Conservation (phyloP, 2,797 vertebrate species). For the Leptodactylus fallax region DNA sequence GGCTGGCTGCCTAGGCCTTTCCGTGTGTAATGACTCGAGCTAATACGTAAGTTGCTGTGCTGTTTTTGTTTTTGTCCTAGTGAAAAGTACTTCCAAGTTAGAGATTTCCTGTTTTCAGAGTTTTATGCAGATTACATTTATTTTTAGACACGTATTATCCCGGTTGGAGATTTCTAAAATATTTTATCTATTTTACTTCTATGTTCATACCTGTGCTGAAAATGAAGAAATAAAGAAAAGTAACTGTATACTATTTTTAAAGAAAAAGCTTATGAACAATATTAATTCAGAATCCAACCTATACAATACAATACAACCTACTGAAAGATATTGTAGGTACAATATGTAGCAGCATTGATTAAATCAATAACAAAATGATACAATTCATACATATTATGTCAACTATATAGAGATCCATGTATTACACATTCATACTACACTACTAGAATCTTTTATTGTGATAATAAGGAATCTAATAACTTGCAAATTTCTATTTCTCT, state of each 20-base stretch:
- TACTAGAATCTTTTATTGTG: background rate
- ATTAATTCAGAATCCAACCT: too few relatives aligned
- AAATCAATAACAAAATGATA: too few relatives aligned
- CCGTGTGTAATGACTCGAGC: slow-evolving; percentile 22
- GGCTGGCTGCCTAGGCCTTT: slow-evolving; percentile 44
- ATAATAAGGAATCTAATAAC: background rate
- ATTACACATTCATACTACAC: too few relatives aligned
- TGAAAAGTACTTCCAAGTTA: slow-evolving; percentile 53
- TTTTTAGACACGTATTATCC: slow-evolving; percentile 55
- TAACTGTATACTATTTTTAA: too few relatives aligned
- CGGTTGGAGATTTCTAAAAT: slow-evolving; percentile 19
- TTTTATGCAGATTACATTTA: slow-evolving; percentile 60
- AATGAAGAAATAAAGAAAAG: too few relatives aligned
- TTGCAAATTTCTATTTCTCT: too few relatives aligned
- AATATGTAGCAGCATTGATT: too few relatives aligned
- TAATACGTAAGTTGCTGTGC: slow-evolving; percentile 38
- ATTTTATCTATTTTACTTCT: background rate
- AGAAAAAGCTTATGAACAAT: too few relatives aligned
- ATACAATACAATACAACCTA: too few relatives aligned
- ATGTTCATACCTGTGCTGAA: background rate
- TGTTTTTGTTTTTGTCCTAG: slow-evolving; percentile 55
- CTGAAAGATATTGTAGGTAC: too few relatives aligned
- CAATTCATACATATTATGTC: too few relatives aligned
- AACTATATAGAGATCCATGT: too few relatives aligned
- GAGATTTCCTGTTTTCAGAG: slow-evolving; percentile 60